These are phyloP conservation scores for Pachliopta kotzebuea DNA, from an alignment of 2,888 invertebrate genomes.

Conservation along the genomic window DNA sequence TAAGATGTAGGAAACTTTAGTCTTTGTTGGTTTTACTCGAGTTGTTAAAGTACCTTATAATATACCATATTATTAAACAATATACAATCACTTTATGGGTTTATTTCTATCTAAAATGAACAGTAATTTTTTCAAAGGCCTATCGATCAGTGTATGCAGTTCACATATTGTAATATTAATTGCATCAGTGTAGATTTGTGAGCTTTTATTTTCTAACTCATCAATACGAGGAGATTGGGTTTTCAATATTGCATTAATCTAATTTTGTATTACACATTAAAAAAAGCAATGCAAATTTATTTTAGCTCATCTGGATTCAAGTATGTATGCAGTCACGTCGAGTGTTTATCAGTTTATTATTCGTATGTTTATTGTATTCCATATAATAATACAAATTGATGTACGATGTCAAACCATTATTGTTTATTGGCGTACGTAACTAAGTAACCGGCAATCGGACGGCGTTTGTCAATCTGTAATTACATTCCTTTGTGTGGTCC, in stretches of 20 bases:
- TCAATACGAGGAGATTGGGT: too few relatives aligned
- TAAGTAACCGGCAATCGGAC: constrained; percentile 47
- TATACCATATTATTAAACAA: background rate
- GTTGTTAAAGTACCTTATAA: background rate
- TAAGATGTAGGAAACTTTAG: constrained; percentile 3
- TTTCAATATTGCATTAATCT: too few relatives aligned
- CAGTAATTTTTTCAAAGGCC: too few relatives aligned
- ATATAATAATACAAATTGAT: constrained; percentile 7
- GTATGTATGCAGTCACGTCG: background rate
- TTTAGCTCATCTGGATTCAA: too few relatives aligned
- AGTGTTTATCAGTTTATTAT: background rate
- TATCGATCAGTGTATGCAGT: too few relatives aligned
- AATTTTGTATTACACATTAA: too few relatives aligned
- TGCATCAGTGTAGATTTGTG: too few relatives aligned
- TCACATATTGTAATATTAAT: too few relatives aligned
- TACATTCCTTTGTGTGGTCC: constrained; percentile 67
- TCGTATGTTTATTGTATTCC: constrained; percentile 13
- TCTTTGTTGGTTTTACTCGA: background rate
- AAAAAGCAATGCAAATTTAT: too few relatives aligned
- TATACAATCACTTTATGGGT: background rate
- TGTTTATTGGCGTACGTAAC: constrained; percentile 25
- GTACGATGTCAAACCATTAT: constrained; percentile 19
- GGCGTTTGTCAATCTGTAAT: constrained; percentile 60
- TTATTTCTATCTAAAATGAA: background rate
- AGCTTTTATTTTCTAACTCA: too few relatives aligned